These are phyloP conservation scores for Oscheius sp. DNA, from an alignment of 2,888 invertebrate genomes.

Conservation along the genomic window DNA sequence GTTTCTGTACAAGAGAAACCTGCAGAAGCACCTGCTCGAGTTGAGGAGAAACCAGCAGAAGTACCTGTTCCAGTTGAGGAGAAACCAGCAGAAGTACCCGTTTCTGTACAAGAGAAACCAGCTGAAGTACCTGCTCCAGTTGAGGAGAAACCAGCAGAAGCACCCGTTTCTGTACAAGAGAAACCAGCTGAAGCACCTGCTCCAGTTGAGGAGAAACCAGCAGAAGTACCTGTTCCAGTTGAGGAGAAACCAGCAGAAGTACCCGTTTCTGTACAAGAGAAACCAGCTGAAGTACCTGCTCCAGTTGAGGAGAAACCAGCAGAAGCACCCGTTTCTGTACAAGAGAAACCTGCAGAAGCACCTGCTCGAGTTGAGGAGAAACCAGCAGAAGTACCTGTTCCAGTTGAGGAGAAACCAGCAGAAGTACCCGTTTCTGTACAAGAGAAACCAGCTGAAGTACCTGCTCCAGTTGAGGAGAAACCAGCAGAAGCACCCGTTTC, in stretches of 20 bases:
- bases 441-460: not conserved
- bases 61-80: not conserved
- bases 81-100: conserved; percentile 10
- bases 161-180: not conserved
- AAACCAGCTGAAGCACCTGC: not conserved
- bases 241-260: conserved; percentile 7
- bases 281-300: not conserved
- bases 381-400: not conserved
- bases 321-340: not conserved
- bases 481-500: not conserved
- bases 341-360: conserved; percentile 1
- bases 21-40: not conserved
- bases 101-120: not conserved
- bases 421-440: not conserved
- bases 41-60: not conserved
- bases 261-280: not conserved
- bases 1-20: not conserved
- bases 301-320: not conserved
- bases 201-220: not conserved
- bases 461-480: not conserved
- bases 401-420: not conserved
- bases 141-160: conserved; percentile 2
- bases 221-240: not conserved
- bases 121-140: not conserved
- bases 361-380: not conserved